Evolutionary conservation across 2,888 invertebrate genomes (phyloP).

Genomic region (Leptinotarsa peninsularis): DNA sequence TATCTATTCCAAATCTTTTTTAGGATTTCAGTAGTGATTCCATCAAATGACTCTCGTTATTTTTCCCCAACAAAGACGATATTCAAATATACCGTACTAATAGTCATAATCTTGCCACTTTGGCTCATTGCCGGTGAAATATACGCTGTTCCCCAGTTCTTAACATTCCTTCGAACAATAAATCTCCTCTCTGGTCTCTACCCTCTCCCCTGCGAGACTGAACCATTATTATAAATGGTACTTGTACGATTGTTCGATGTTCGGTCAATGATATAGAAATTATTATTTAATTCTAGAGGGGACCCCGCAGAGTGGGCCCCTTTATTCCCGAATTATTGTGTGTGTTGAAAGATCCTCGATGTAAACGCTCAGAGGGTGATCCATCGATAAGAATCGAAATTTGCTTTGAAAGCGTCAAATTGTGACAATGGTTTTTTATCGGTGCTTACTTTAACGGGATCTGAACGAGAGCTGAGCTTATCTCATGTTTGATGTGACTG

Average conservation of each 20-base stretch:
- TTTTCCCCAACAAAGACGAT: background rate
- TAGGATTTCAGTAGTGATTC: too few relatives aligned
- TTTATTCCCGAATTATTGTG: constrained; percentile 46
- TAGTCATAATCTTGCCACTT: constrained; percentile 42
- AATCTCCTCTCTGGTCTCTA: constrained; percentile 35
- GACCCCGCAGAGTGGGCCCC: constrained; percentile 30
- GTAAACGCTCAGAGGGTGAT: constrained; percentile 32
- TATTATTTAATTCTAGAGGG: constrained; percentile 57
- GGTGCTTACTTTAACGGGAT: constrained; percentile 19
- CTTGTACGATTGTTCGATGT: constrained; percentile 45
- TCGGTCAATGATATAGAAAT: constrained; percentile 62
- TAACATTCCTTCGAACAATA: constrained; percentile 55
- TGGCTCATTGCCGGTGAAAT: constrained; percentile 59
- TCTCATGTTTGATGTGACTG: constrained; percentile 19
- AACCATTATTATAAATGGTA: constrained; percentile 39
- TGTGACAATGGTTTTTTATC: constrained; percentile 36
- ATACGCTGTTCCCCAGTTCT: constrained; percentile 59
- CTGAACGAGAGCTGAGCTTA: constrained; percentile 12
- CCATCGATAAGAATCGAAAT: constrained; percentile 34
- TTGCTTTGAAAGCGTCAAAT: constrained; percentile 37
- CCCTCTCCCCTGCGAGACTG: constrained; percentile 30
- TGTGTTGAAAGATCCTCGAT: constrained; percentile 34
- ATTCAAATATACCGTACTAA: constrained; percentile 40
- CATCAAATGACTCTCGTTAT: background rate
- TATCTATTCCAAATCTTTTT: too few relatives aligned